Evolutionary conservation across 1,140 invertebrate species (phyloP), one percentile per base, ranked within the genome.

Genomic region (Camponotus pennsylvanicus): DNA sequence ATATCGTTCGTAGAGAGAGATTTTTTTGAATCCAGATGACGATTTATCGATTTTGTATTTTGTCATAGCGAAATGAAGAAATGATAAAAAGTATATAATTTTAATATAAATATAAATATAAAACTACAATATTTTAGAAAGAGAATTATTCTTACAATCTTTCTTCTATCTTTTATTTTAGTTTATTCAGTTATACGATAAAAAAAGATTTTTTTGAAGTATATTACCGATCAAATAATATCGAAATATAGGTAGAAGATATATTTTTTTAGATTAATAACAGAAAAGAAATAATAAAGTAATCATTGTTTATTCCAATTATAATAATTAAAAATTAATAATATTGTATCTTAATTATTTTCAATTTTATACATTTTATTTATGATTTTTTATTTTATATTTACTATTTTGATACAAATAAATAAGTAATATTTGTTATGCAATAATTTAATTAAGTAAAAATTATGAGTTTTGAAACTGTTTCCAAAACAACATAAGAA

Each of bases 21-120:
- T 86, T 78, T 86, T 27, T 27, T 40, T 55, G 66, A 45, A 61
- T 64, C 55, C 87, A 88, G 83, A 70, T 86, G 87, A 55, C 21
- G 78, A 70, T 80, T 34, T 37, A 13, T 80, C 18, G 64, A 70
- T 32, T 21, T n/a, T 32, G 2, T 15, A 32, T 15, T 57, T 70
- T 57, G 8, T 70, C 42, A 42, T 9, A 1, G 13, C 40, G 15
- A 8, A 11, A 63, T 2, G 59, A 45, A 45, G 2, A 64, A 45
- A 13, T 0, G 13, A 15, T 40, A 37, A 66, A 49, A 42, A 45
- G 9, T 9, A 11, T 42, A 49, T n/a, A 27, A 27, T 27, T 27
- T 27, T 27, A 27, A 27, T 32, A 18, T 18, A 32, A 77, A 27
- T 32, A 18, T 18, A 32, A 77, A 6, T 52, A 7, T 49, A 45